Conservation (phyloP, 1,140 invertebrate species). For the Mamestra configurata region DNA sequence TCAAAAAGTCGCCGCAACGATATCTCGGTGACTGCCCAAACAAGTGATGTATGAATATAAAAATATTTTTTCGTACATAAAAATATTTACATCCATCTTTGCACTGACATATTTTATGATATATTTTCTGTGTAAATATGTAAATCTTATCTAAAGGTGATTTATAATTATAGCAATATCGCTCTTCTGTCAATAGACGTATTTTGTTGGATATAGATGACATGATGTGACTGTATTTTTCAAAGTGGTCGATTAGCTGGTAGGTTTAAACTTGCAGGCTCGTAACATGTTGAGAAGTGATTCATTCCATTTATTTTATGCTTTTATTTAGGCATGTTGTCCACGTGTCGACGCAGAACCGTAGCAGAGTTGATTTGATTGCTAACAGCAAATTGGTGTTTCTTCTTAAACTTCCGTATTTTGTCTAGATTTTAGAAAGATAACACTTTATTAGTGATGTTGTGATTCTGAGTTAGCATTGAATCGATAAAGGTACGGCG, state of each 20-base stretch:
- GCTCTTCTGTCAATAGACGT: constrained; percentile 42
- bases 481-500: constrained; percentile 2
- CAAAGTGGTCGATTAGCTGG: constrained; percentile 33
- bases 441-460: neutral
- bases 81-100: constrained; percentile 57
- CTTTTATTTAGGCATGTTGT: constrained; percentile 8
- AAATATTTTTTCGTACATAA: constrained; percentile 61
- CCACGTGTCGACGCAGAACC: neutral
- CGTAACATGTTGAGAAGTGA: constrained; percentile 6
- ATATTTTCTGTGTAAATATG: constrained; percentile 68
- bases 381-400: neutral
- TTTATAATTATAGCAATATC: constrained; percentile 61
- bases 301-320: constrained; percentile 44
- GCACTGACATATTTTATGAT: constrained; percentile 63
- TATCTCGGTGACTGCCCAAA: constrained; percentile 37
- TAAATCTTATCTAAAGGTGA: constrained; percentile 64
- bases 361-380: neutral
- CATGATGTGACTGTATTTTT: constrained; percentile 48
- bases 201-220: constrained; percentile 28
- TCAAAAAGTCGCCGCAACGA: constrained; percentile 26
- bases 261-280: constrained; percentile 18
- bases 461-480: constrained; percentile 18
- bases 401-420: neutral
- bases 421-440: neutral
- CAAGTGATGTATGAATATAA: constrained; percentile 53